Percentiles rank a stretch among this genome's conserved stretches.
These are phyloP conservation scores for Orthosia gracilis DNA, from an alignment of 2,888 invertebrate species.

Conservation along the genomic window DNA sequence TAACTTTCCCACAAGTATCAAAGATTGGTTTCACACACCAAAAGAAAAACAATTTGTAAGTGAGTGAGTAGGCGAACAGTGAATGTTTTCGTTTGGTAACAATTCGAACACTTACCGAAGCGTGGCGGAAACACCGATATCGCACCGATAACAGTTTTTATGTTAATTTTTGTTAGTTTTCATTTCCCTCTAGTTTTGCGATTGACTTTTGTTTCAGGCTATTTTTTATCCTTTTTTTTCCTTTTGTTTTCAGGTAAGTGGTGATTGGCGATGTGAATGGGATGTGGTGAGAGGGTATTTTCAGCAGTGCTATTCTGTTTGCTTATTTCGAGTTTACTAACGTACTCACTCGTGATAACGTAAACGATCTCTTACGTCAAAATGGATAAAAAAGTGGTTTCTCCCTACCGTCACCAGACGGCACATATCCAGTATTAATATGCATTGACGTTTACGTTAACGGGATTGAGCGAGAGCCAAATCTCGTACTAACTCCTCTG, in stretches of 20 bases:
- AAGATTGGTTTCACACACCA: conserved; percentile 7
- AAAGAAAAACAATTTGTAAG: conserved; percentile 28
- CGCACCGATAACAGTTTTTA: conserved; percentile 78
- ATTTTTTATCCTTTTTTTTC: conserved; percentile 51
- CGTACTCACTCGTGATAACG: too few species aligned
- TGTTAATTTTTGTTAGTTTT: conserved; percentile 76
- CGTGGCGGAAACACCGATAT: conserved; percentile 79
- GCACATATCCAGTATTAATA: too few species aligned
- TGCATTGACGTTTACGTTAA: too few species aligned
- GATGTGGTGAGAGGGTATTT: conserved; percentile 12
- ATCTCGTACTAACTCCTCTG: too few species aligned
- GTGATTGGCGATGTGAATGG: conserved; percentile 70
- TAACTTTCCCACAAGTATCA: conserved; percentile 28
- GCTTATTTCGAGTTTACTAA: too few species aligned
- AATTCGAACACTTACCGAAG: conserved; percentile 70
- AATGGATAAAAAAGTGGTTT: too few species aligned
- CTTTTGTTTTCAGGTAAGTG: conserved; percentile 82
- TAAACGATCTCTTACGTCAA: too few species aligned
- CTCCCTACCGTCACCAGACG: too few species aligned
- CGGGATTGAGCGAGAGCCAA: too few species aligned
- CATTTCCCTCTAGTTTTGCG: conserved; percentile 61
- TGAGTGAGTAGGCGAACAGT: conserved; percentile 59
- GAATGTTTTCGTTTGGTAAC: conserved; percentile 72
- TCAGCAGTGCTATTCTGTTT: not conserved
- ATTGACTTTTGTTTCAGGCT: conserved; percentile 34